Base-by-base conservation (phyloP, 2,797 vertebrate species). In the Paguma larvata region DNA sequence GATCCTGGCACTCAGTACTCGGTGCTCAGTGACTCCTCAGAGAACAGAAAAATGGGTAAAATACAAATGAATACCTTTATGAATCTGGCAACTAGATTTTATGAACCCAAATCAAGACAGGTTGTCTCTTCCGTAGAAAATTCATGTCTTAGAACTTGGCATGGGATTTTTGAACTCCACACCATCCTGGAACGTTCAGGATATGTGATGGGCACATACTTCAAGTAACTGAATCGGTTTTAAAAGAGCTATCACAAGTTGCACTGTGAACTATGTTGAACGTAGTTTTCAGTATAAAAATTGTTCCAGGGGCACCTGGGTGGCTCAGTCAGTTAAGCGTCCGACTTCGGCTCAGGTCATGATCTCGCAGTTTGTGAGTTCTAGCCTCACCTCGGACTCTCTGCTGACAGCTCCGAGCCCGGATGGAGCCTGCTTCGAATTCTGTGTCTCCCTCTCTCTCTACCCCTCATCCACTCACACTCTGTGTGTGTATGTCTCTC, bases 251-350 rank as follows among this genome's bases (percentile, higher is more conserved):
- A 23, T 79, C 48, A 72, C 41, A 44, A 38, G 59, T 44, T 62
- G 75, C 27, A 51, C 83, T 13, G 41, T 92, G 79, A 38, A 73
- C 62, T 94, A 32, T 65, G 67, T 48, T 68, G 84, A 25, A 62
- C 59, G 88, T 94, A 86, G 72, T 93, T 92, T 93, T 89, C 14
- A 93, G 78, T 34, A n/a, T 75, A 68, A 93, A 89, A 90, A 44
- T 86, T 79, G 27, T 84, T 83, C 51, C 51, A 51, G 51, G 15
- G 51, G 51, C 51, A 15, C 51, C 51, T 53, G 51, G 15, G 1
- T 53, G 51, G 51, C 51, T 53, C 51, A 53, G 51, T 53, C 51
- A 16, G 51, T 53, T 53, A 53, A 18, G 51, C 51, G 16, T 53
- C 51, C 16, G 51, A 53, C 51, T 53, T 53, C 51, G 15, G 51